Base-by-base conservation (phyloP, 30 jellyfish, hydroid and myxozoan species). In the Cassiopea xamachana region DNA sequence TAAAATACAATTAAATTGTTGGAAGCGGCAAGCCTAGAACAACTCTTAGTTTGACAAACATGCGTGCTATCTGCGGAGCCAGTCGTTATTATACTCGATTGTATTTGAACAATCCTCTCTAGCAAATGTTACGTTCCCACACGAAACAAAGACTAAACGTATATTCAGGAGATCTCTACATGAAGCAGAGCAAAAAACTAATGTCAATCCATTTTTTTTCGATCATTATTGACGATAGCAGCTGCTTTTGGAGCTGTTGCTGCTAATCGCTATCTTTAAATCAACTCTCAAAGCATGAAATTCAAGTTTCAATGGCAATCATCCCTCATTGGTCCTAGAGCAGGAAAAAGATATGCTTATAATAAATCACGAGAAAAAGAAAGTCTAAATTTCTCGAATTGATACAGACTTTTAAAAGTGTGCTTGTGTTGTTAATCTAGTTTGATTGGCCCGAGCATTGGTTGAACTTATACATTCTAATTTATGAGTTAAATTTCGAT, bases 61-160 rank as follows among this genome's bases (percentile, higher is more conserved):
- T 75, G 89, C 94, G 89, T 75, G 88, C 77, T 87, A 67, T 60
- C 85, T 2, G 48, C 83, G 89, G 58, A 71, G 79, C 61, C 86
- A 85, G 69, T 62, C 87, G 74, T 85, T 85, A 85, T 43, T 39
- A 85, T 85, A 76, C 74, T 51, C 48, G 47, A 67, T 75, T 2
- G 13, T 85, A 60, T 85, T 85, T 85, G 93, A 85, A 85, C 93
- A 85, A 85, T 76, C 86, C 75, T 48, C 81, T 75, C 93, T 49
- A 16, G 45, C 93, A 85, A 85, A 76, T 85, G 93, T 85, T 85
- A 51, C 75, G 81, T 85, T 85, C 93, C 93, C 93, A 85, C 93
- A 74, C 87, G 43, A 73, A 74, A 85, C 93, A 85, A 85, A n/a
- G 80, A 79, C 55, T 46, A 18, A 43, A 73, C 74, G 85, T 74